Conservation (phyloP, 2,888 invertebrate species). For the Amiota communis region DNA sequence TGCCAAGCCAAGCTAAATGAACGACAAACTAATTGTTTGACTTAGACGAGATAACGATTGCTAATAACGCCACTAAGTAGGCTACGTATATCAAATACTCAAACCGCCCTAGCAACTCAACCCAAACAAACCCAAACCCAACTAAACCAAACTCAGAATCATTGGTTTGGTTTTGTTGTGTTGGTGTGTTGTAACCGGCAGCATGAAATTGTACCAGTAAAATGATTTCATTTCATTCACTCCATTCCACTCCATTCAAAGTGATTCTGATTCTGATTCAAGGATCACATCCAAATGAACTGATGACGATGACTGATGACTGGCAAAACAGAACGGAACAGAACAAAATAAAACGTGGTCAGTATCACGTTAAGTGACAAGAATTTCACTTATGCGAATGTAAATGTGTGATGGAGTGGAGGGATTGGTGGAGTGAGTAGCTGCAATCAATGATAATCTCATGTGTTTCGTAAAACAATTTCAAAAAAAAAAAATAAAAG, state of each 20-base stretch:
- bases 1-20: background rate
- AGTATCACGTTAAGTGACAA: too few relatives aligned
- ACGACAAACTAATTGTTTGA: constrained; percentile 10
- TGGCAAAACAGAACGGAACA: background rate
- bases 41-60: constrained; percentile 3
- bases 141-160: background rate
- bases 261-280: too few relatives aligned
- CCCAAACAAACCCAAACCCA: background rate
- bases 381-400: too few relatives aligned
- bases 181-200: too few relatives aligned
- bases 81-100: background rate
- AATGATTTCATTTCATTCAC: too few relatives aligned
- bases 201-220: too few relatives aligned
- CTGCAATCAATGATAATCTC: constrained; percentile 10
- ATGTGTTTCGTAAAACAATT: background rate
- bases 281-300: too few relatives aligned
- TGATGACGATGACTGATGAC: too few relatives aligned
- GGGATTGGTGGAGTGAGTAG: background rate
- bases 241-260: too few relatives aligned
- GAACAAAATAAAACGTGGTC: background rate
- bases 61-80: constrained; percentile 8
- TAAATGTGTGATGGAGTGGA: too few relatives aligned
- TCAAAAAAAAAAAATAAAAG: background rate
- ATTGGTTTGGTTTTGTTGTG: too few relatives aligned
- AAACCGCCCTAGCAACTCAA: background rate